phyloP scores from a whole-genome alignment of 2,797 vertebrate species.

The Hozukius guyotensis region DNA sequence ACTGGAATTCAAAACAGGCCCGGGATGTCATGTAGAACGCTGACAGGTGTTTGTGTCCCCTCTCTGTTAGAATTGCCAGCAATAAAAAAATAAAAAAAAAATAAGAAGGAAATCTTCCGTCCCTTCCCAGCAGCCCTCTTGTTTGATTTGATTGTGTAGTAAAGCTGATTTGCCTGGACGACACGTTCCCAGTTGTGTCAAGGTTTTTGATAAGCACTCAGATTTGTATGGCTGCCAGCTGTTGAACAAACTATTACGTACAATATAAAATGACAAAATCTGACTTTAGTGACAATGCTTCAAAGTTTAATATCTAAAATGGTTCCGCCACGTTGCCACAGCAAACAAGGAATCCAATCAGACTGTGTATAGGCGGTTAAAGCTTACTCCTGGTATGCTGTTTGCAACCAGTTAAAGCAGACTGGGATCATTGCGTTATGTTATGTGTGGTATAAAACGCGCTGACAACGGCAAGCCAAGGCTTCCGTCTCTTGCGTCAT shows the following conservation, averaged over 20 bases:
- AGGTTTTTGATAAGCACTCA: conserved; percentile 1
- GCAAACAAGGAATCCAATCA: background rate
- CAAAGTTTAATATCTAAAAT: background rate
- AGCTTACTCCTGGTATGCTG: background rate
- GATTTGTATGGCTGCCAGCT: conserved; percentile 5
- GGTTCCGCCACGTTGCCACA: background rate
- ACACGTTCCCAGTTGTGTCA: background rate
- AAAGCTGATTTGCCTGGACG: conserved; percentile 25
- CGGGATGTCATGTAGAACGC: conserved; percentile 15
- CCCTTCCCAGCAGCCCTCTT: background rate
- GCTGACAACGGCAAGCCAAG: too few relatives aligned
- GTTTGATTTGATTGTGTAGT: conserved; percentile 27
- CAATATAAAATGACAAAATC: background rate
- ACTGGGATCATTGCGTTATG: background rate
- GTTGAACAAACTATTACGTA: background rate
- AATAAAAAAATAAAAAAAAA: background rate
- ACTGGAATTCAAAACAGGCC: conserved; percentile 59
- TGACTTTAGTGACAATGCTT: background rate
- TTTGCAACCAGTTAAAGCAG: background rate
- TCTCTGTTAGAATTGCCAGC: conserved; percentile 5
- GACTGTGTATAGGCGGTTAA: background rate
- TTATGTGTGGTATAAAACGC: too few relatives aligned
- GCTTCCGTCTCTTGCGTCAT: too few relatives aligned
- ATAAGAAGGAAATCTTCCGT: background rate
- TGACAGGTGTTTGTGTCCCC: conserved; percentile 55